A percentile compares a stretch with the other conserved stretches of the same genome.
Evolutionary conservation across 2,113 vertebrate species (phyloP).

Genomic region (Takifugu bimaculatus): DNA sequence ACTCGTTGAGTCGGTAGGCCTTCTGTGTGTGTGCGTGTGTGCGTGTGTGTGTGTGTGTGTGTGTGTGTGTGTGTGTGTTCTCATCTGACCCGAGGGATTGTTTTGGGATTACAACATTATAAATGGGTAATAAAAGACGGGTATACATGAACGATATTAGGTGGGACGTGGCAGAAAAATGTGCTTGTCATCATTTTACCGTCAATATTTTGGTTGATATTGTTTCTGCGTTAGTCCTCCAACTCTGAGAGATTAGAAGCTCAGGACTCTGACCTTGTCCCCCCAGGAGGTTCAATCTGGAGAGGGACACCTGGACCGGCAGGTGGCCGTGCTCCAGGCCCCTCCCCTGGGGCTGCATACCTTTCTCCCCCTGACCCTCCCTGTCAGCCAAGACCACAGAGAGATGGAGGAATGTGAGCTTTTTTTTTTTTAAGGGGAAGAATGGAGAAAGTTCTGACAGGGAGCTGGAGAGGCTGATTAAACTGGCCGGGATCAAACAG

Average conservation of each 20-base stretch:
- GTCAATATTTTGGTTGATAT: slow-evolving; percentile 32
- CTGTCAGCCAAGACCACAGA: slow-evolving; percentile 46
- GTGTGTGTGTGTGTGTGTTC: slow-evolving; percentile 45
- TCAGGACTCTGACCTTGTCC: slow-evolving; percentile 11
- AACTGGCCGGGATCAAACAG: slow-evolving; percentile 18
- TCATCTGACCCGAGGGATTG: slow-evolving; percentile 37
- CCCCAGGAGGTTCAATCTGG: slow-evolving; percentile 42
- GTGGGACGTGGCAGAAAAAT: background rate
- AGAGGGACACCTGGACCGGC: slow-evolving; percentile 68
- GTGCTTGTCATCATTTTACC: slow-evolving; percentile 25
- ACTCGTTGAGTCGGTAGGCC: slow-evolving; percentile 58
- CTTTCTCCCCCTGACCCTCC: slow-evolving; percentile 56
- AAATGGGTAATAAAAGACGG: background rate
- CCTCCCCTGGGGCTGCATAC: slow-evolving; percentile 62
- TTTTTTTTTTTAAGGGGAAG: background rate
- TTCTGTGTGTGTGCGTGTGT: slow-evolving; percentile 20
- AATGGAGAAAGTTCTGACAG: slow-evolving; percentile 47
- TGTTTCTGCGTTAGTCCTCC: slow-evolving; percentile 55
- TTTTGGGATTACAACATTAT: slow-evolving; percentile 25
- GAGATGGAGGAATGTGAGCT: slow-evolving; percentile 46
- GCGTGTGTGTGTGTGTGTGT: slow-evolving; percentile 12
- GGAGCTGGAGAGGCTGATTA: slow-evolving; percentile 41
- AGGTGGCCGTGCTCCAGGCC: slow-evolving; percentile 59
- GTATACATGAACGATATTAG: background rate
- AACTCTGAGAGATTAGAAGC: slow-evolving; percentile 55